phyloP scores from a whole-genome alignment of 2,113 vertebrate species.

The Zootoca vivipara region DNA sequence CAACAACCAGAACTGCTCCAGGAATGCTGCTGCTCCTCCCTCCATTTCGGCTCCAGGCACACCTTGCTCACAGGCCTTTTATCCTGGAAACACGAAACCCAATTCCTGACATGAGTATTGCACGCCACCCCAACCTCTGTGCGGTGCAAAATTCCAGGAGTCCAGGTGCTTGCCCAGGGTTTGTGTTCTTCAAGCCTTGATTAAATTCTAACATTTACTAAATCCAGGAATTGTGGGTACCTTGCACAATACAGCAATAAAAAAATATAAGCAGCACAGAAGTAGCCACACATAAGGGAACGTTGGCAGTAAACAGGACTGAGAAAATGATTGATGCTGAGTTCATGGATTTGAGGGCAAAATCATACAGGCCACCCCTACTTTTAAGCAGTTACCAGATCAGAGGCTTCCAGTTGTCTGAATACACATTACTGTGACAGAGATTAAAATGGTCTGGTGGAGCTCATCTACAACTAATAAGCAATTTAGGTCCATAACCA shows the following conservation, averaged over 20 bases:
- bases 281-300: background rate
- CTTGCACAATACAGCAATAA: background rate
- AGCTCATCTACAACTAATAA: background rate
- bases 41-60: too few species aligned
- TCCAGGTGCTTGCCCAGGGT: too few species aligned
- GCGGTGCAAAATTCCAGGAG: too few species aligned
- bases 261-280: background rate
- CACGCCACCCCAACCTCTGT: too few species aligned
- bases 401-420: background rate
- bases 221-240: too few species aligned
- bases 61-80: too few species aligned
- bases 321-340: background rate
- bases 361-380: background rate
- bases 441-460: background rate
- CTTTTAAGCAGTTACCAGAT: background rate
- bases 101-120: too few species aligned
- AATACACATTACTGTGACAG: background rate
- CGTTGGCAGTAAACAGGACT: background rate
- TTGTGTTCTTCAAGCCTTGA: too few species aligned
- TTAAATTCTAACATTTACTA: too few species aligned
- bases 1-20: too few species aligned
- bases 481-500: background rate
- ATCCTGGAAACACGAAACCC: too few species aligned
- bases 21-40: too few species aligned
- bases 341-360: background rate